Evolutionary conservation across 2,113 vertebrate genomes (phyloP).

Genomic region (Aldabrachelys gigantea): DNA sequence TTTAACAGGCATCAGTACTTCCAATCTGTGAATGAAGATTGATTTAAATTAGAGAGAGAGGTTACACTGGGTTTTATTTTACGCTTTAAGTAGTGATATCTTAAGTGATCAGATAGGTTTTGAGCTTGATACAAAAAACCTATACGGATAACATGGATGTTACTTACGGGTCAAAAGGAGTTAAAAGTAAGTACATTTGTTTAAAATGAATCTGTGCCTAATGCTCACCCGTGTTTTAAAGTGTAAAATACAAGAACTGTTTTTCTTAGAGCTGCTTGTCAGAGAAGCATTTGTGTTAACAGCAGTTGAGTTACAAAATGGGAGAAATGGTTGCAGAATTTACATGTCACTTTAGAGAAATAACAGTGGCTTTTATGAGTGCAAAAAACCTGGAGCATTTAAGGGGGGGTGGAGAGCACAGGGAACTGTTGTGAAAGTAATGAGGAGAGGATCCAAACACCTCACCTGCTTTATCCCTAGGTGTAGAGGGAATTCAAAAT

Average conservation of each 20-base stretch:
- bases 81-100: neutral
- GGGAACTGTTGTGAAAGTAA: conserved; percentile 26
- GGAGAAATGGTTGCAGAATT: conserved; percentile 43
- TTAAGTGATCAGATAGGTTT: neutral
- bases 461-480: conserved; percentile 66
- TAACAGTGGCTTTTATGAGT: conserved; percentile 60
- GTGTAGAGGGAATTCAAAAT: conserved; percentile 53
- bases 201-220: conserved; percentile 44
- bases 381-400: conserved; percentile 25
- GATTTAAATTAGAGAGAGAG: conserved; percentile 18
- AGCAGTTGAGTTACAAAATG: conserved; percentile 63
- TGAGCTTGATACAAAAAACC: neutral
- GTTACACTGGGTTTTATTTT: neutral
- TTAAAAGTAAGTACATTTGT: conserved; percentile 8
- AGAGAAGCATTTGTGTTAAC: conserved; percentile 49
- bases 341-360: conserved; percentile 41
- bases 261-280: conserved; percentile 9
- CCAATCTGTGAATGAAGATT: conserved; percentile 38
- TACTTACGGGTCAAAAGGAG: neutral
- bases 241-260: conserved; percentile 13
- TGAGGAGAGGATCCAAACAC: conserved; percentile 44
- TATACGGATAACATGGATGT: neutral
- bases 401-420: neutral
- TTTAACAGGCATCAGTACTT: conserved; percentile 19
- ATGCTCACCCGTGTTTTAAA: neutral